Base-by-base conservation (phyloP, 2,113 vertebrate genomes). In the Myotis lucifugus region DNA sequence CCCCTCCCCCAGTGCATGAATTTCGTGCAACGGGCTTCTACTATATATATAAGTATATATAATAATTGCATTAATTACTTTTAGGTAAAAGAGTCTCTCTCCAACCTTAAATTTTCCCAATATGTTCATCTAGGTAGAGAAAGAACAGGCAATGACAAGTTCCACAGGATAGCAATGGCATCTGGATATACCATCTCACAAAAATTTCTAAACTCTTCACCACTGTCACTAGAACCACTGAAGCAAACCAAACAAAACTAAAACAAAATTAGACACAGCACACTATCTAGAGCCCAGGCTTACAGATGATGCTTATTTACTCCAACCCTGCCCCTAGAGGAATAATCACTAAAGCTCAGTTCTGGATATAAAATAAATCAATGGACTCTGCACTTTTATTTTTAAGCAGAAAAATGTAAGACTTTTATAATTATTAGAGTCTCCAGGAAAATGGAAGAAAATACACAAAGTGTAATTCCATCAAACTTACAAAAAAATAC, bases 391-490 rank as follows among this genome's bases (percentile, higher is more conserved):
- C n/a, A 79, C 11, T 37, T 88, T 83, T 64, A 76, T 59, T 69
- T 88, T 72, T 7, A 66, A 93, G 54, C 23, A 92, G 54, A 84
- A 78, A 95, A 85, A 74, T 29, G 8, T 69, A 90, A 88, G 32
- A 25, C 46, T 93, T 84, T 91, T 48, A 0, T 56, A 84, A 97
- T 32, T 78, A 78, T 59, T 46, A 72, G 12, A 72, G 14, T 81
- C 77, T 85, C 32, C 23, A 79, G 12, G 18, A 81, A 92, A 88
- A 56, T 11, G 76, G 27, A 96, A 67, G 40, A 88, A 93, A 32
- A 85, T 9, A 94, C 12, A 72, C n/a, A 52, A 69, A 90, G 23
- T 72, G 32, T 54, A 88, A 78, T 84, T 95, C 86, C 29, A 86
- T 78, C 69, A 84, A 87, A 66, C 52, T 90, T 89, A 32, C 3